These are phyloP conservation scores for Pelobates cultripes DNA, from an alignment of 2,797 vertebrate genomes.

Conservation along the genomic window DNA sequence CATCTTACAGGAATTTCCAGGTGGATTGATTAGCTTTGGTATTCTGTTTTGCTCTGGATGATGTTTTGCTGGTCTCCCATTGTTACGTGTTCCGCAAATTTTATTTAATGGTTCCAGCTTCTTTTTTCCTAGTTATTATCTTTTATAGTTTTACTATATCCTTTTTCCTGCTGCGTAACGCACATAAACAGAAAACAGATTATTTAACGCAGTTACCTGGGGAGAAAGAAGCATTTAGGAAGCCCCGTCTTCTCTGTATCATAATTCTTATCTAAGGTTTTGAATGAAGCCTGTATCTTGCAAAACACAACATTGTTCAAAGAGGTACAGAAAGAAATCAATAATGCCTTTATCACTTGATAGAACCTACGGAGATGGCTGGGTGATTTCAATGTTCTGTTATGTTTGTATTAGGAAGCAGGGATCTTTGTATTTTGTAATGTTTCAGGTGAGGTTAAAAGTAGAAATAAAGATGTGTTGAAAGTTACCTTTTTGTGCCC, in stretches of 20 bases:
- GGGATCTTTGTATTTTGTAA: too few species aligned
- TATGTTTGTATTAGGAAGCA: too few species aligned
- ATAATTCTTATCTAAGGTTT: conserved; percentile 9
- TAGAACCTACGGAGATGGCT: too few species aligned
- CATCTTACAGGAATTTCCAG: not conserved
- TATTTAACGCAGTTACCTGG: conserved; percentile 43
- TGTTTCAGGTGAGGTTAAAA: too few species aligned
- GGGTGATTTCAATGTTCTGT: too few species aligned
- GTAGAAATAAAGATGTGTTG: too few species aligned
- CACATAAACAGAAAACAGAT: conserved; percentile 33
- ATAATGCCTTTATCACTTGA: too few species aligned
- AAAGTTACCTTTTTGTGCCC: too few species aligned
- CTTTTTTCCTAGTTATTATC: conserved; percentile 24
- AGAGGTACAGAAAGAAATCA: conserved; percentile 6
- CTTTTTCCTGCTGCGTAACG: conserved; percentile 36
- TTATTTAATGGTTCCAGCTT: conserved; percentile 31
- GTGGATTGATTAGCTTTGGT: too few species aligned
- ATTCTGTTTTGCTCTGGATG: too few species aligned
- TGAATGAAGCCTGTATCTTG: not conserved
- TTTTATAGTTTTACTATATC: conserved; percentile 17
- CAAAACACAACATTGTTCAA: not conserved
- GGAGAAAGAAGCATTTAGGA: conserved; percentile 22
- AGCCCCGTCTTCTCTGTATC: conserved; percentile 17
- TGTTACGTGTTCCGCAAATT: conserved; percentile 34
- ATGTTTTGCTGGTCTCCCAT: conserved; percentile 12